phyloP scores from a whole-genome alignment of 2,888 invertebrate genomes.

The Tridacna crocea region DNA sequence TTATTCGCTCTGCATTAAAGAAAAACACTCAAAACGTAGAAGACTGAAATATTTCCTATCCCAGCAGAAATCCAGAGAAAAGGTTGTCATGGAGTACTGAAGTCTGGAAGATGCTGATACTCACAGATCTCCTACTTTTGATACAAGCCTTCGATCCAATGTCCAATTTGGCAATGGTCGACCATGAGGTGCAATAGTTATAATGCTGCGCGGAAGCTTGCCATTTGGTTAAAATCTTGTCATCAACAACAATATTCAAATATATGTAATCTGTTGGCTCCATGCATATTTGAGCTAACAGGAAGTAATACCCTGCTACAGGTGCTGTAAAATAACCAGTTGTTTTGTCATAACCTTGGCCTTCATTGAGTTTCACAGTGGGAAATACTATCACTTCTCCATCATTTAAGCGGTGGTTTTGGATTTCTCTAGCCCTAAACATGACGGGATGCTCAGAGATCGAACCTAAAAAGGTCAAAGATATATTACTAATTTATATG shows the following conservation, averaged over 20 bases:
- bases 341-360: constrained; percentile 13
- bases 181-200: constrained; percentile 4
- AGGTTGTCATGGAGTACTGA: neutral
- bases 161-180: neutral
- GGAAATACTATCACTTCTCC: constrained; percentile 5
- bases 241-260: constrained; percentile 2
- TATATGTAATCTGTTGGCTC: neutral
- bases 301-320: constrained; percentile 10
- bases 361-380: constrained; percentile 5
- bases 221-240: neutral
- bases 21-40: no score
- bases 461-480: neutral
- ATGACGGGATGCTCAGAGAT: neutral
- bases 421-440: neutral
- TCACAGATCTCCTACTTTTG: neutral
- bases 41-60: no score
- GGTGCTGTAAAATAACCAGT: constrained; percentile 33
- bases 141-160: constrained; percentile 2
- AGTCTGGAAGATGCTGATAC: neutral
- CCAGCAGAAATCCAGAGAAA: constrained; percentile 11
- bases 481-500: neutral
- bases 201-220: constrained; percentile 11
- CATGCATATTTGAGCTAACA: constrained; percentile 5
- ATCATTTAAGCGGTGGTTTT: neutral
- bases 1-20: no score